A percentile compares a stretch with the other conserved stretches of the same genome.
These are phyloP conservation scores for Ptyas mucosa DNA, from an alignment of 2,113 vertebrate species.

Conservation along the genomic window DNA sequence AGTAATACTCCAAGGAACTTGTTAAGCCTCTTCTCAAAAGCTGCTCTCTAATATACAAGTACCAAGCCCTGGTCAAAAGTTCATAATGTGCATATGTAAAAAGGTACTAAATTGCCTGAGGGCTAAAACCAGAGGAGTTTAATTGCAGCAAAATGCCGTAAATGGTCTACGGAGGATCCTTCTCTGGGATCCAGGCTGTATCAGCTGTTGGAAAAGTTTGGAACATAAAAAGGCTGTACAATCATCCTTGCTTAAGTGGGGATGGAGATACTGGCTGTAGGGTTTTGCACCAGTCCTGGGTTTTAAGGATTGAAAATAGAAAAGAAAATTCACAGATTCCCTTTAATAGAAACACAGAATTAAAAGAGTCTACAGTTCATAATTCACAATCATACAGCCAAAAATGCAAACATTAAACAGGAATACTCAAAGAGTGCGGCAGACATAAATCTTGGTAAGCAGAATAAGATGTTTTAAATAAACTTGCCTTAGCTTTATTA, in stretches of 20 bases:
- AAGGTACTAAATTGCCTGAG: constrained; percentile 95
- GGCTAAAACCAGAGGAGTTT: constrained; percentile 95
- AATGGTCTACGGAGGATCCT: constrained; percentile 80
- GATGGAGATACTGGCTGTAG: constrained; percentile 66
- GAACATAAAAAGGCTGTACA: constrained; percentile 75
- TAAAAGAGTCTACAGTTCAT: constrained; percentile 64
- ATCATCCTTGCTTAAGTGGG: constrained; percentile 79
- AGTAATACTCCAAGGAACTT: constrained; percentile 95
- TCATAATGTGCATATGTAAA: constrained; percentile 99
- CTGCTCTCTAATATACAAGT: constrained; percentile 85
- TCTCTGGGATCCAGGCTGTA: constrained; percentile 76
- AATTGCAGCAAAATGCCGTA: constrained; percentile 98
- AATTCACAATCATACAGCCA: constrained; percentile 55
- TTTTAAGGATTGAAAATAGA: constrained; percentile 46
- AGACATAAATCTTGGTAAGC: background rate
- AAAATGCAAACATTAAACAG: constrained; percentile 54
- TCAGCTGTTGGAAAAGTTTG: constrained; percentile 77
- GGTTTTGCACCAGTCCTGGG: constrained; percentile 60
- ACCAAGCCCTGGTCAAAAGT: constrained; percentile 92
- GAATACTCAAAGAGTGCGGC: constrained; percentile 40
- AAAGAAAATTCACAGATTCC: constrained; percentile 39
- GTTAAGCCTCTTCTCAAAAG: constrained; percentile 87
- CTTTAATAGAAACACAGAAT: constrained; percentile 73
- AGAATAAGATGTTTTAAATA: background rate
- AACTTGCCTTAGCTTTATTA: background rate